Conservation (phyloP, 2,797 vertebrate species). For the Lateolabrax maculatus region DNA sequence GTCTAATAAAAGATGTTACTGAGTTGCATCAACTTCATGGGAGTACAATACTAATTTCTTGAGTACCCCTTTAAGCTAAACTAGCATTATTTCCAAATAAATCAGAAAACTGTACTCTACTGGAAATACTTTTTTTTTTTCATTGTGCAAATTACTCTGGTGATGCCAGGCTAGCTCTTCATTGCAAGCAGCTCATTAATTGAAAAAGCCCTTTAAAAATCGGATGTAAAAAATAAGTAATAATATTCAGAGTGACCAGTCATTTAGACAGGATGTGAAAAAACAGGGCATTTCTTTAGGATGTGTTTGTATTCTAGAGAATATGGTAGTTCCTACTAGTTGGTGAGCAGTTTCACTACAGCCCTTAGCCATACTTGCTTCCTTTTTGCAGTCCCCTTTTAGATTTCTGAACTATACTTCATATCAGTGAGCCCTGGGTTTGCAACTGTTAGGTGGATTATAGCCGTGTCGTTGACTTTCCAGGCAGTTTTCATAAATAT, state of each 20-base stretch:
- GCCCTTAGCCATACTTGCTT: background rate
- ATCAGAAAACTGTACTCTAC: background rate
- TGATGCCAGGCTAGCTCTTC: no score
- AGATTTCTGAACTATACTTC: background rate
- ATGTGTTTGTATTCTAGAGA: background rate
- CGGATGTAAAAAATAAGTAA: background rate
- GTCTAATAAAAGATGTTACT: background rate
- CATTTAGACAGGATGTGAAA: background rate
- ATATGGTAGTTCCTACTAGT: background rate
- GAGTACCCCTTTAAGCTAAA: background rate
- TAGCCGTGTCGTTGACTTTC: background rate
- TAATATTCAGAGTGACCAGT: background rate
- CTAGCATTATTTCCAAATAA: background rate
- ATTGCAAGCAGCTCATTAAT: background rate
- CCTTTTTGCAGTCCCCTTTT: background rate
- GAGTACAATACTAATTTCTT: background rate
- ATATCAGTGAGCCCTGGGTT: background rate
- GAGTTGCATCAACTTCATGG: background rate
- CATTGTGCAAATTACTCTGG: no score
- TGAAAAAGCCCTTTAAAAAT: background rate
- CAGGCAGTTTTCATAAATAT: conserved; percentile 71
- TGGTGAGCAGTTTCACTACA: background rate
- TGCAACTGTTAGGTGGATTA: background rate
- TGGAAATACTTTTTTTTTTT: background rate
- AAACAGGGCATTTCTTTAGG: background rate